These are phyloP conservation scores for Hermatobates lingyangjiaoensis DNA, from an alignment of 1,140 invertebrate species.

Conservation along the genomic window DNA sequence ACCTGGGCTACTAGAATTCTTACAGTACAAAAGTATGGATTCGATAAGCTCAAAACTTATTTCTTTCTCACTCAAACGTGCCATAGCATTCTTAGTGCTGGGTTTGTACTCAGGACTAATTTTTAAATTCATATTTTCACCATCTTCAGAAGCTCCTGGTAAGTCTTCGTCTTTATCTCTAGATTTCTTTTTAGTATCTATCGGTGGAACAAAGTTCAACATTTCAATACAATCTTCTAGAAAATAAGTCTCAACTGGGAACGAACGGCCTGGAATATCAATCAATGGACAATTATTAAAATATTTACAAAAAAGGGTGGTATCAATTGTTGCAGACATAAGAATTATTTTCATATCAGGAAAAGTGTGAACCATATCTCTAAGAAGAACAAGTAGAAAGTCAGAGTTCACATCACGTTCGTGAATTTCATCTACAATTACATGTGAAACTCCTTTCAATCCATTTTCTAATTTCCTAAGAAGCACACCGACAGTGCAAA, in stretches of 20 bases:
- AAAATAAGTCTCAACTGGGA: constrained; percentile 63
- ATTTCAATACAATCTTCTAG: constrained; percentile 75
- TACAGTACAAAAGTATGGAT: constrained; percentile 56
- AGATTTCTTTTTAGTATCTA: constrained; percentile 40
- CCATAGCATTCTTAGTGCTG: constrained; percentile 49
- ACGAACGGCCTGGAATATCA: constrained; percentile 57
- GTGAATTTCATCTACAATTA: constrained; percentile 93
- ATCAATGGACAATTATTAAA: constrained; percentile 73
- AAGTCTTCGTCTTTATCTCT: constrained; percentile 33
- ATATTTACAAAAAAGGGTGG: constrained; percentile 72
- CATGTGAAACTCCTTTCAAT: constrained; percentile 69
- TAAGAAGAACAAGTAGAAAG: constrained; percentile 80
- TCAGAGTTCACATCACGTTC: constrained; percentile 93
- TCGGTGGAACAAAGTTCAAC: constrained; percentile 56
- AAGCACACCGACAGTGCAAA: constrained; percentile 86
- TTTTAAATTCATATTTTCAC: constrained; percentile 62
- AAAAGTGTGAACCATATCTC: constrained; percentile 80
- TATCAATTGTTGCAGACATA: constrained; percentile 95
- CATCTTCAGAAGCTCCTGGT: constrained; percentile 33
- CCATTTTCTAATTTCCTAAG: constrained; percentile 77
- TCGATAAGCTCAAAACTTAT: constrained; percentile 84
- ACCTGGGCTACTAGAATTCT: constrained; percentile 46
- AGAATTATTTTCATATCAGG: constrained; percentile 79
- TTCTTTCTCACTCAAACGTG: constrained; percentile 67
- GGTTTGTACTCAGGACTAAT: constrained; percentile 29